Percentiles rank a stretch among this genome's conserved stretches.
These are phyloP conservation scores for Nanorana parkeri DNA, from an alignment of 2,113 vertebrate species.

Conservation along the genomic window DNA sequence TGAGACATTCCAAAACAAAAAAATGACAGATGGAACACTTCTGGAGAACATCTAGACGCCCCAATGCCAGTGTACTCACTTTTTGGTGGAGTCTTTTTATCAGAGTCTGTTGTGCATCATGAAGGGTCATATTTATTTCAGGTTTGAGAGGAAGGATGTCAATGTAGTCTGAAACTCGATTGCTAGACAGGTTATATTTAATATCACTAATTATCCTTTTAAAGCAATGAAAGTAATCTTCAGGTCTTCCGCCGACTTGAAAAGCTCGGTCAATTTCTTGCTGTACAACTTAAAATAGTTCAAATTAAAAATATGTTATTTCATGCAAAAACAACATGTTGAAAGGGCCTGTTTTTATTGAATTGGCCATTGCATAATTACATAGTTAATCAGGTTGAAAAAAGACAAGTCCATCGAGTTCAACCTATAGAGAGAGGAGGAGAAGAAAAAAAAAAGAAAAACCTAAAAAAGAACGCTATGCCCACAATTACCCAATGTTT, in stretches of 20 bases:
- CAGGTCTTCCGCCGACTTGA: constrained; percentile 56
- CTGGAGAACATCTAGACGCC: background rate
- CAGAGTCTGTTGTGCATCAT: constrained; percentile 63
- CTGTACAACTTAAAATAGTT: constrained; percentile 62
- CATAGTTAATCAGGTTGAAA: too few relatives aligned
- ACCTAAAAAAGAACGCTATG: too few relatives aligned
- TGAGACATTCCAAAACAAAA: too few relatives aligned
- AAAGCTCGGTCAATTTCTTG: constrained; percentile 69
- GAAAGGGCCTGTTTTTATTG: too few relatives aligned
- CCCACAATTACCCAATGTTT: too few relatives aligned
- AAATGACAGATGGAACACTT: too few relatives aligned
- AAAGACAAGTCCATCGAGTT: too few relatives aligned
- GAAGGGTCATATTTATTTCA: constrained; percentile 63
- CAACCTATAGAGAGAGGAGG: too few relatives aligned
- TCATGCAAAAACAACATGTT: too few relatives aligned
- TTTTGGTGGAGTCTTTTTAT: constrained; percentile 64
- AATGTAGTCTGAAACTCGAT: constrained; percentile 62
- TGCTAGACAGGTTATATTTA: constrained; percentile 64
- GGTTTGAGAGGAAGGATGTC: constrained; percentile 63
- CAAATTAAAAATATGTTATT: too few relatives aligned
- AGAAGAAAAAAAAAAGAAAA: too few relatives aligned
- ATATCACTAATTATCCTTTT: constrained; percentile 71
- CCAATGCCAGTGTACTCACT: constrained; percentile 53
- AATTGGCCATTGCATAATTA: too few relatives aligned
- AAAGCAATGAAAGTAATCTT: constrained; percentile 72